Evolutionary conservation across 2,888 invertebrate genomes (phyloP).

Genomic region (Hesperia comma): DNA sequence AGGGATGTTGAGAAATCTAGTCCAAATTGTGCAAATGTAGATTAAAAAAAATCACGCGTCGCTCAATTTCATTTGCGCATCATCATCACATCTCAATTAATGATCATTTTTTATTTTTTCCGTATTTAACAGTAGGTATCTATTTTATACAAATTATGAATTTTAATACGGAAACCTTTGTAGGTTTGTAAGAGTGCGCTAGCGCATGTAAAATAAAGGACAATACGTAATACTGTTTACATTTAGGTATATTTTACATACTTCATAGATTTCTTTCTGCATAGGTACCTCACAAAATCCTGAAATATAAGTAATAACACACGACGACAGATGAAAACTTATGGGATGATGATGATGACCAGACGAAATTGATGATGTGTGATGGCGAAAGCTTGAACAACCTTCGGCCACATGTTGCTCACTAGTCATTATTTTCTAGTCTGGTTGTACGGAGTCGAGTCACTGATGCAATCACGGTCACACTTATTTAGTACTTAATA

Average conservation of each 20-base stretch:
- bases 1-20: constrained; percentile 58
- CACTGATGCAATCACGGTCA: no score
- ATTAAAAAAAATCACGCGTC: constrained; percentile 34
- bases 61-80: neutral
- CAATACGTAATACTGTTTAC: no score
- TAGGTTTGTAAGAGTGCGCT: no score
- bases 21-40: constrained; percentile 64
- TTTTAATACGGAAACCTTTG: no score
- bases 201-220: no score
- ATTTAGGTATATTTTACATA: no score
- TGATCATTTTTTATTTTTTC: no score
- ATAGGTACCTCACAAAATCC: no score
- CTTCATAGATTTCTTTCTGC: no score
- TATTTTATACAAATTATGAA: no score
- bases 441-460: neutral
- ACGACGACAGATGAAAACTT: neutral
- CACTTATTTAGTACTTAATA: neutral
- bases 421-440: constrained; percentile 2
- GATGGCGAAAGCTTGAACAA: neutral
- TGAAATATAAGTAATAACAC: no score
- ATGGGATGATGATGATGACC: neutral
- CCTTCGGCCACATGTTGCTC: constrained; percentile 1
- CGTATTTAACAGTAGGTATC: no score
- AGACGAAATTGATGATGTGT: neutral
- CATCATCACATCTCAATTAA: neutral